A percentile compares a stretch with the other conserved stretches of the same genome.
Conservation (phyloP, 2,888 invertebrate genomes). For the Eilema griseolum region DNA sequence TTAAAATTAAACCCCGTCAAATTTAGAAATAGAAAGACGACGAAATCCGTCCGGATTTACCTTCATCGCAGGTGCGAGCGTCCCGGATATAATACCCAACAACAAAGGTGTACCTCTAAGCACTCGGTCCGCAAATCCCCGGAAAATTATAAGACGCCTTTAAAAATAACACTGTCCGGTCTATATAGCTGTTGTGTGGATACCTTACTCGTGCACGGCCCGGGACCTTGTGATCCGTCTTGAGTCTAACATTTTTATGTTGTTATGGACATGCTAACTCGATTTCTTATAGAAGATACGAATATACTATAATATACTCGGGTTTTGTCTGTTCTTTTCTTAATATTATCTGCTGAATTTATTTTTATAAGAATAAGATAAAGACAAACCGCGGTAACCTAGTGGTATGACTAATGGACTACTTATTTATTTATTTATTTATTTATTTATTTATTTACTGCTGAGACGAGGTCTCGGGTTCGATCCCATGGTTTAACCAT, state of each 20-base stretch:
- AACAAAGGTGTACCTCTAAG: slow-evolving; percentile 35
- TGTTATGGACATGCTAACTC: slow-evolving; percentile 54
- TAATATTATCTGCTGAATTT: neutral
- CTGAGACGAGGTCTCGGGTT: too few relatives aligned
- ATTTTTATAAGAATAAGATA: neutral
- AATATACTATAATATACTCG: slow-evolving; percentile 17
- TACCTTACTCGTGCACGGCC: slow-evolving; percentile 34
- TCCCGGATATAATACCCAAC: slow-evolving; percentile 47
- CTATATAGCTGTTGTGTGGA: slow-evolving; percentile 18
- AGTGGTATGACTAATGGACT: too few relatives aligned
- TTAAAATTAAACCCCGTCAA: slow-evolving; percentile 23
- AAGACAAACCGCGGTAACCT: too few relatives aligned
- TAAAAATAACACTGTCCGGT: slow-evolving; percentile 45
- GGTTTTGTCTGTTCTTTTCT: slow-evolving; percentile 1
- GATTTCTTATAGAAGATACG: slow-evolving; percentile 35
- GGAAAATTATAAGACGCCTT: slow-evolving; percentile 50
- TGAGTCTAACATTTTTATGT: slow-evolving; percentile 52
- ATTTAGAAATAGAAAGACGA: slow-evolving; percentile 36
- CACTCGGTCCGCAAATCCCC: slow-evolving; percentile 36
- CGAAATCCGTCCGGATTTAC: slow-evolving; percentile 42
- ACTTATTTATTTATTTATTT: too few relatives aligned
- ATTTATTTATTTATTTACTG: too few relatives aligned
- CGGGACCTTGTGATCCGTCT: slow-evolving; percentile 49
- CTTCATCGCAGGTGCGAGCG: slow-evolving; percentile 40
- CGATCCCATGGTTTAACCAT: too few relatives aligned